Evolutionary conservation across 2,797 vertebrate species (phyloP).

Genomic region (Ataeniobius toweri): DNA sequence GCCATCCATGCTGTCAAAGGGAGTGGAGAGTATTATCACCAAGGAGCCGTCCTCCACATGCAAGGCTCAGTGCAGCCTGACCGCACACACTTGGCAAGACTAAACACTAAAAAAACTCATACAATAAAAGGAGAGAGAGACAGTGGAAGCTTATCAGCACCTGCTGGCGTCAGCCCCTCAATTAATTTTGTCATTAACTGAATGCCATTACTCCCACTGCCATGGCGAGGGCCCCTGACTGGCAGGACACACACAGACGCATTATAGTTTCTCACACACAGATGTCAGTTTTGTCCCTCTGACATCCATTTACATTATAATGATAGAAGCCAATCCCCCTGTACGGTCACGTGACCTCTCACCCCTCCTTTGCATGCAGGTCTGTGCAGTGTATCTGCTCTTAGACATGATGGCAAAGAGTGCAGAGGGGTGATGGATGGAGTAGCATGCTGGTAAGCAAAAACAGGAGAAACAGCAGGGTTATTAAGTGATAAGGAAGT

Average conservation of each 20-base stretch:
- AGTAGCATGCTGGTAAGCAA: constrained; percentile 31
- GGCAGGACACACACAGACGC: constrained; percentile 25
- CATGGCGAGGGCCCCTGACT: constrained; percentile 34
- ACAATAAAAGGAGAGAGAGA: constrained; percentile 23
- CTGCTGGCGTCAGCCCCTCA: constrained; percentile 56
- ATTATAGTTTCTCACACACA: constrained; percentile 8
- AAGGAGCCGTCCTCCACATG: constrained; percentile 38
- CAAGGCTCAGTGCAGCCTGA: constrained; percentile 30
- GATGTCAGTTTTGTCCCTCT: constrained; percentile 33
- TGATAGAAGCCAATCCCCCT: constrained; percentile 49
- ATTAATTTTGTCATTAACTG: constrained; percentile 73
- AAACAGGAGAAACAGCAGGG: constrained; percentile 11
- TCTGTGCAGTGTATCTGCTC: constrained; percentile 30
- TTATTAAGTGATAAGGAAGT: constrained; percentile 55
- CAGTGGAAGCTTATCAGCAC: constrained; percentile 53
- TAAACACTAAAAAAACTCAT: constrained; percentile 7
- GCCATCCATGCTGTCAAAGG: constrained; percentile 47
- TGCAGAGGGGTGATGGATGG: constrained; percentile 38
- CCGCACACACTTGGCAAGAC: constrained; percentile 12
- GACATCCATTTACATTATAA: constrained; percentile 69
- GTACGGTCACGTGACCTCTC: constrained; percentile 57
- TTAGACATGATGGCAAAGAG: constrained; percentile 13
- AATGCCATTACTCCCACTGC: constrained; percentile 62
- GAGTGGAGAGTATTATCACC: constrained; percentile 58
- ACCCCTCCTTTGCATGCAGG: constrained; percentile 17